phyloP scores from a whole-genome alignment of 2,888 invertebrate genomes.

The Monoplex corrugatus region DNA sequence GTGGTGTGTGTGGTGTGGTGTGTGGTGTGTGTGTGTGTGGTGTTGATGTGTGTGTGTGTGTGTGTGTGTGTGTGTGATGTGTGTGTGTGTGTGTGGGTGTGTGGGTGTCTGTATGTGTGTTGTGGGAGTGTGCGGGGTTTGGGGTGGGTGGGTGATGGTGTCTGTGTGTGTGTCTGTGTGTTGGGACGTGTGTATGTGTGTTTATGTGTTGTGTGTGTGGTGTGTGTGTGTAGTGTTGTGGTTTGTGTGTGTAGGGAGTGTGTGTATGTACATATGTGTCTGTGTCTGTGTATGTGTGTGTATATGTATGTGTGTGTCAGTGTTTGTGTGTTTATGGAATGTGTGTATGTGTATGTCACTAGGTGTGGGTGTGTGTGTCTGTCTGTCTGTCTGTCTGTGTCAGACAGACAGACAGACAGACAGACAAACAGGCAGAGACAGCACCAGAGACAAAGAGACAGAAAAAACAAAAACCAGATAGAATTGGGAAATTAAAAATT shows the following conservation, averaged over 20 bases:
- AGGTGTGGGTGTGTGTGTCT: not conserved
- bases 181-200: not conserved
- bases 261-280: not conserved
- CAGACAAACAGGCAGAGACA: too few species aligned
- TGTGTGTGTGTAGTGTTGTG: conserved; percentile 20
- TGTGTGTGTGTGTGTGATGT: not conserved
- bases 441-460: too few species aligned
- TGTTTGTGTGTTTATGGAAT: not conserved
- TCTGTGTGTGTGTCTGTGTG: conserved; percentile 30
- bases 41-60: not conserved
- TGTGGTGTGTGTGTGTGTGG: not conserved
- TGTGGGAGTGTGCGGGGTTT: too few species aligned
- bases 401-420: too few species aligned
- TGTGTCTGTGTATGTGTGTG: conserved; percentile 31
- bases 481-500: too few species aligned
- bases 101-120: not conserved
- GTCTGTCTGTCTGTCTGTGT: too few species aligned
- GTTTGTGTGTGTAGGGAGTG: not conserved
- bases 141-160: conserved; percentile 31
- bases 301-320: conserved; percentile 8
- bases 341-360: not conserved
- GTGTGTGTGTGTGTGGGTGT: not conserved
- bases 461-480: too few species aligned
- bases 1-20: not conserved
- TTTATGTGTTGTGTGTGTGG: not conserved